Percentiles rank a stretch among this genome's conserved stretches.
Evolutionary conservation across 2,888 invertebrate species (phyloP).

Genomic region (Phyllotreta striolata): DNA sequence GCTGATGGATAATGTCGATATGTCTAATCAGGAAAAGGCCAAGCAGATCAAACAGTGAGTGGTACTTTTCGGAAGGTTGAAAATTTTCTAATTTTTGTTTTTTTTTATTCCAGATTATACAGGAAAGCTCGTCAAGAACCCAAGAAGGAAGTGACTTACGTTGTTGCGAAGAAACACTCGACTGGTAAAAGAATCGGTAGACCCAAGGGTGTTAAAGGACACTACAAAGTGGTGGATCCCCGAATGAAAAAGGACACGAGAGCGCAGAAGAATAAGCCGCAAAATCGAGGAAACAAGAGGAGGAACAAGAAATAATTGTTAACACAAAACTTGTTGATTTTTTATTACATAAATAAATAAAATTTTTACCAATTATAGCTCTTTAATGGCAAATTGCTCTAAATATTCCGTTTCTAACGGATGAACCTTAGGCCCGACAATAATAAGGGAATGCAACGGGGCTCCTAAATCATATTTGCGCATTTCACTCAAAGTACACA

Average conservation of each 20-base stretch:
- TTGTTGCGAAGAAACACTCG: slow-evolving; percentile 89
- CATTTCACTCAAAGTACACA: slow-evolving; percentile 79
- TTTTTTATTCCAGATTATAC: slow-evolving; percentile 73
- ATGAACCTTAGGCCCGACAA: slow-evolving; percentile 85
- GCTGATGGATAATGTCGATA: slow-evolving; percentile 89
- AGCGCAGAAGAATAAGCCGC: slow-evolving; percentile 65
- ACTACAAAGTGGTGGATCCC: slow-evolving; percentile 93
- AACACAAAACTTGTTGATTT: no score
- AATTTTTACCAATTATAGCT: no score
- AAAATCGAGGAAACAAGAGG: no score
- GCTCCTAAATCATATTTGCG: slow-evolving; percentile 76
- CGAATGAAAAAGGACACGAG: slow-evolving; percentile 94
- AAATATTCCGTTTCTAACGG: slow-evolving; percentile 92
- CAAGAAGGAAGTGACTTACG: slow-evolving; percentile 90
- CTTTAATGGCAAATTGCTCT: slow-evolving; percentile 66
- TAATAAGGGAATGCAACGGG: slow-evolving; percentile 93
- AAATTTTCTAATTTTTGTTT: slow-evolving; percentile 4
- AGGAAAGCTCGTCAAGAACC: slow-evolving; percentile 86
- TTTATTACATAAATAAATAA: no score
- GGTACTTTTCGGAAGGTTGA: slow-evolving; percentile 9
- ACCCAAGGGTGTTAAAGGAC: slow-evolving; percentile 90
- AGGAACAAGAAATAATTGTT: no score
- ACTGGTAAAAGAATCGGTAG: slow-evolving; percentile 78
- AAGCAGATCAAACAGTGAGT: slow-evolving; percentile 87
- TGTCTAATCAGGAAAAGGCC: slow-evolving; percentile 92